Percentiles rank a stretch among this genome's conserved stretches.
Evolutionary conservation across 2,888 invertebrate species (phyloP).

Genomic region (Pimpla rufipes): DNA sequence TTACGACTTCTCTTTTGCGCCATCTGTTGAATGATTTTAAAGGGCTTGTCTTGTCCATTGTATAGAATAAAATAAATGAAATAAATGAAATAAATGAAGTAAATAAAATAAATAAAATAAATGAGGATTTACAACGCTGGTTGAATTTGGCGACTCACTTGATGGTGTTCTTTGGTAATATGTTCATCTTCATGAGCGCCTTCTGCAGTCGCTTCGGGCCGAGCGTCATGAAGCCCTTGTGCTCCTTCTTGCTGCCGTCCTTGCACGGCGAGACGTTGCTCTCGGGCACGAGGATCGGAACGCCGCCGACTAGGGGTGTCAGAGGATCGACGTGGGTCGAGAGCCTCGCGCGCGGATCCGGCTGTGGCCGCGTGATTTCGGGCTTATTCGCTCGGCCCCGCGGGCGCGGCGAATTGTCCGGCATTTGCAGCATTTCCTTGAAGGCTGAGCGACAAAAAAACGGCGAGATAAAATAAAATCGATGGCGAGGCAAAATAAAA

Average conservation of each 20-base stretch:
- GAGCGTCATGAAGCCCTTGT: slow-evolving; percentile 93
- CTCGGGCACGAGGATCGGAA: slow-evolving; percentile 82
- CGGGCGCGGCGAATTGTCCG: slow-evolving; percentile 93
- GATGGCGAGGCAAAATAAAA: not conserved
- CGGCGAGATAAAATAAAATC: not conserved
- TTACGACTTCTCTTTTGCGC: too few relatives aligned
- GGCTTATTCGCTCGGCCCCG: slow-evolving; percentile 87
- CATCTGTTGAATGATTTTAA: too few relatives aligned
- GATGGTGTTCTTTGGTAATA: slow-evolving; percentile 94
- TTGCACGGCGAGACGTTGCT: slow-evolving; percentile 85
- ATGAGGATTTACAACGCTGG: too few relatives aligned
- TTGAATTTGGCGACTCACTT: slow-evolving; percentile 83
- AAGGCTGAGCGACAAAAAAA: slow-evolving; percentile 84
- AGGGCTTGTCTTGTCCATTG: too few relatives aligned
- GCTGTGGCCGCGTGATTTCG: slow-evolving; percentile 86
- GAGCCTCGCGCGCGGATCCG: slow-evolving; percentile 91
- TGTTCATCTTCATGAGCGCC: slow-evolving; percentile 95
- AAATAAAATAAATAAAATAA: not conserved
- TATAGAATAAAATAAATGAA: too few relatives aligned
- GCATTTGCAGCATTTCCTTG: slow-evolving; percentile 91
- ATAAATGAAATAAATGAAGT: too few relatives aligned
- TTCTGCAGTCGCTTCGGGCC: slow-evolving; percentile 95
- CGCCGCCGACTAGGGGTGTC: slow-evolving; percentile 80
- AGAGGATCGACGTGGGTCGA: slow-evolving; percentile 91
- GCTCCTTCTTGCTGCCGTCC: slow-evolving; percentile 87